Evolutionary conservation across 2,888 invertebrate genomes (phyloP), one percentile per base, ranked within the genome.

Genomic region (Drosophila nr. perissopoda): DNA sequence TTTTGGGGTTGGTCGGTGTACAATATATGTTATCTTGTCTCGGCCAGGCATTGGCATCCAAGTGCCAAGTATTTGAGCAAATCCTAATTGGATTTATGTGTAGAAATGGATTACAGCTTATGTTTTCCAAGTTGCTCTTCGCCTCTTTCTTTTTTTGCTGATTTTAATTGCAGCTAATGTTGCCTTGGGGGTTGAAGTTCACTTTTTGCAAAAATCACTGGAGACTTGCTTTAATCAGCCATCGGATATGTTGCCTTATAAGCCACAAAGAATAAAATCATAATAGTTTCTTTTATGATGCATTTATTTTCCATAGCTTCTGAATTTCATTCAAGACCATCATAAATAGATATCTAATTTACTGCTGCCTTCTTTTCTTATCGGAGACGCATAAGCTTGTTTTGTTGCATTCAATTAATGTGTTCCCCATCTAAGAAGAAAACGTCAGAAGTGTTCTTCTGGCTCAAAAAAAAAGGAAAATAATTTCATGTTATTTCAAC

Each of bases 71-170:
- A 74, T 68, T 74, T 70, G 86, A 54, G 66, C 75, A 89, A 91
- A 88, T 88, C 88, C 90, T 88, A 91, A 88, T 88, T 88, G 91
- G 88, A 88, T 88, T 88, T 88, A 88, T 88, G 83, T 88, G 88
- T 88, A 86, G 78, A 76, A 88, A 89, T 85, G 81, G 87, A 89
- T 88, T 91, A 88, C 74, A 76, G 90, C 90, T 90, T 87, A 90
- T 84, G 82, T 75, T 76, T 67, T 77, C 58, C 61, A 59, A 83
- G 60, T 71, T 78, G 64, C 42, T 66, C 6, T 54, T 16, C 27
- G 69, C 57, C 67, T 71, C 33, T 11, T 4, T 11, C 33, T 4
- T 11, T 33, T 74, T 62, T 69, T 57, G 65, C 61, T 52, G 69
- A 59, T 58, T 73, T 89, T 85, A 85, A 85, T 88, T 90, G 85